Evolutionary conservation across 2,888 invertebrate species (phyloP), one percentile per base, ranked within the genome.

Genomic region (Agrochola circellaris): DNA sequence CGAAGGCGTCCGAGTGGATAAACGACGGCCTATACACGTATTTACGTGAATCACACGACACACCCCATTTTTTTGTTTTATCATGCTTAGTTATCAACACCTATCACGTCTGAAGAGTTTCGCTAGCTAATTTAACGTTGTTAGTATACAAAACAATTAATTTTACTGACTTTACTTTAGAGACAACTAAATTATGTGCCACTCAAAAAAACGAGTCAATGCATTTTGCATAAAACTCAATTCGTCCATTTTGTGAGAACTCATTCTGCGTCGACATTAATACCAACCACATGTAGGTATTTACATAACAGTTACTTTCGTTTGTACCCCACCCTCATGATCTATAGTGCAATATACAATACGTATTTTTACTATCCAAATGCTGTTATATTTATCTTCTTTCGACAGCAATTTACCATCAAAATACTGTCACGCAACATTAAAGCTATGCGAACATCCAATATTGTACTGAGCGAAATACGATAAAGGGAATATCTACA

Each of bases 401-500:
- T 45, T 26, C 15, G 42, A 73, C 73, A 61, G 26, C 60, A 73
- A 61, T 79, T 61, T 61, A 58, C 61, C 61, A 82, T 71, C 54
- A 71, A 67, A 82, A 81, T 70, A 34, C 26, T 62, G 66, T 81
- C 68, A 76, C 61, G 71, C 72, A 65, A 81, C 64, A 83, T 84
- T 62, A 65, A 51, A 62, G 34, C 66, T 26, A 54, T 61, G 72
- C 82, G 58, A 82, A 69, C 58, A 72, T 75, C 62, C 67, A 86
- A 80, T 87, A 87, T 61, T 62, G 56, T 58, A 58, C 68, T 80
- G 76, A 85, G 75, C 77, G 82, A 81, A 87, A 87, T 85, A 85
- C 86, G 81, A 87, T 89, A 85, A 80, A 82, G 73, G 72, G 61
- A 75, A 81, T 71, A n/a, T 75, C 83, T 84, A 76, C 82, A 83